Evolutionary conservation across 92 coral and sea anemone genomes (phyloP), one percentile per base, ranked within the genome.

Genomic region (Paragorgia papillata): DNA sequence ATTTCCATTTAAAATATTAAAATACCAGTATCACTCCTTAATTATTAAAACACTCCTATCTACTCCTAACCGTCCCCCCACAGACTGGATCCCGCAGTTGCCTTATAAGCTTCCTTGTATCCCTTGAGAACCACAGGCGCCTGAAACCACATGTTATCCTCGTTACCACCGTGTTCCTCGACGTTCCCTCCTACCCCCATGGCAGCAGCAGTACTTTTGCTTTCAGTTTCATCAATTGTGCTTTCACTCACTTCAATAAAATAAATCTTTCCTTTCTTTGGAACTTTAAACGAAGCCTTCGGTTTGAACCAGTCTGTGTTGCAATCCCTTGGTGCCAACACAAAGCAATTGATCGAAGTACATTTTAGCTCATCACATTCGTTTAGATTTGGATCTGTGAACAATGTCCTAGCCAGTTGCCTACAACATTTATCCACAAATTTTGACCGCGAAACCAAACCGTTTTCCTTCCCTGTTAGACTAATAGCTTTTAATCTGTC

Each of bases 61-160:
- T 44, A 44, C 18, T 20, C 57, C 18, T 25, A 68, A 53, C n/a
- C n/a, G n/a, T 71, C 54, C 20, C 31, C 57, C 78, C 78, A 71
- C 19, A 71, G 8, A 33, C 78, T 71, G 19, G 78, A 71, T 5
- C 25, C 64, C 21, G 43, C 31, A 2, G 63, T 71, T 31, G 53
- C 78, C 31, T 71, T 53, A 34, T 53, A 71, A 12, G 64, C 24
- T 29, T 82, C 88, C 50, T 65, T 73, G 79, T 86, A 91, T 55
- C 99, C 98, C 82, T 81, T 90, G 29, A 91, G 70, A 49, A 84
- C 78, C 46, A 95, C 80, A 39, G 99, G 99, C 12, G 99, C 95
- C 77, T 91, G 97, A 49, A 95, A 84, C 99, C 99, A 95, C 9
- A 95, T 17, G 59, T 84, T 76, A 35, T 95, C 91, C 49, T 85